Evolutionary conservation across 92 coral and sea anemone genomes (phyloP).

Genomic region (Anthopleura xanthogrammica): DNA sequence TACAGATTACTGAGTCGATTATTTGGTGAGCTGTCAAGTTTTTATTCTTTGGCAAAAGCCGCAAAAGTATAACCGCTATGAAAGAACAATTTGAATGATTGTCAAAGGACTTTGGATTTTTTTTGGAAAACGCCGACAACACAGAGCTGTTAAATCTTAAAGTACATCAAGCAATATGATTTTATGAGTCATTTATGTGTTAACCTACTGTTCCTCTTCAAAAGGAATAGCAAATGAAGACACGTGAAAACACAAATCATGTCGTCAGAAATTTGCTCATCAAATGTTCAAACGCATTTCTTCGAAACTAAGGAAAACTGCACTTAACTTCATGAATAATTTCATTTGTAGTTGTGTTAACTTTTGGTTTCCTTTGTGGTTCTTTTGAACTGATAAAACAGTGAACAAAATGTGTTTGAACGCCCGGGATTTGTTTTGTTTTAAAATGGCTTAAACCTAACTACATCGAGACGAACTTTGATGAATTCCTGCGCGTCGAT

Average conservation of each 20-base stretch:
- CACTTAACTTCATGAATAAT: slow-evolving; percentile 27
- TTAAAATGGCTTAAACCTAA: slow-evolving; percentile 14
- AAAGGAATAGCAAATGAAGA: background rate
- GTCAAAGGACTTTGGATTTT: slow-evolving; percentile 25
- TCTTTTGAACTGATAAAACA: background rate
- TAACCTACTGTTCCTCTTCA: slow-evolving; percentile 20
- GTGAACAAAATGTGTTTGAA: slow-evolving; percentile 4
- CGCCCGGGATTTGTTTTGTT: slow-evolving; percentile 12
- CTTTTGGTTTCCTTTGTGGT: background rate
- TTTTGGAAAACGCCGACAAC: slow-evolving; percentile 32
- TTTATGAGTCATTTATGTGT: slow-evolving; percentile 20
- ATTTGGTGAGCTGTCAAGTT: slow-evolving; percentile 33
- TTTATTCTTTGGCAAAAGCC: slow-evolving; percentile 32
- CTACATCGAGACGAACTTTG: background rate
- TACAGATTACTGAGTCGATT: slow-evolving; percentile 46
- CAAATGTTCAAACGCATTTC: slow-evolving; percentile 14
- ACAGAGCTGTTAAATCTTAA: slow-evolving; percentile 38
- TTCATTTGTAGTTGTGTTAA: slow-evolving; percentile 11
- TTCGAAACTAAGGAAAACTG: slow-evolving; percentile 39
- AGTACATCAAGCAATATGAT: slow-evolving; percentile 37
- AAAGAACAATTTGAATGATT: slow-evolving; percentile 18
- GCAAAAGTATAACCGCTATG: slow-evolving; percentile 21
- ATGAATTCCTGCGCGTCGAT: slow-evolving; percentile 18
- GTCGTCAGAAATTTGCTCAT: slow-evolving; percentile 5
- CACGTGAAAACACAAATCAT: background rate